These are phyloP conservation scores for Eutolmus rufibarbis DNA, from an alignment of 2,888 invertebrate species.

Conservation along the genomic window DNA sequence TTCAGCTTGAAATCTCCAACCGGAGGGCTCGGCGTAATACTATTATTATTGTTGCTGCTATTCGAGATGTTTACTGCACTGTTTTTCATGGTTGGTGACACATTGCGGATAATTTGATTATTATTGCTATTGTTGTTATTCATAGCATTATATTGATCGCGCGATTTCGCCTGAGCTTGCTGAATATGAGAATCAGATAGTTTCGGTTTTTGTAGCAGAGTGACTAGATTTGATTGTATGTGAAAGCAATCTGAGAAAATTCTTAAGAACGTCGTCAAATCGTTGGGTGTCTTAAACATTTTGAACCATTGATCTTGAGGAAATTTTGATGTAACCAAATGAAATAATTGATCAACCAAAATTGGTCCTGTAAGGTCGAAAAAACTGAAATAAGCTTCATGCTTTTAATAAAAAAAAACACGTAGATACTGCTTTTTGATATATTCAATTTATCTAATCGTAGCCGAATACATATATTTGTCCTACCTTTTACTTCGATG, in stretches of 20 bases:
- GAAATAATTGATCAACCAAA: conserved; percentile 86
- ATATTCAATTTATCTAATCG: not conserved
- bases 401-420: not conserved
- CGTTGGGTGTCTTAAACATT: conserved; percentile 89
- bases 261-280: conserved; percentile 88
- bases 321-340: conserved; percentile 78
- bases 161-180: conserved; percentile 60
- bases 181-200: conserved; percentile 66
- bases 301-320: conserved; percentile 81
- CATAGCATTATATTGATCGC: conserved; percentile 60
- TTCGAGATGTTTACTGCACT: conserved; percentile 33
- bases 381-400: not conserved
- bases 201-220: conserved; percentile 79
- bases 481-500: conserved; percentile 73
- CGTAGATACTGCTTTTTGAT: not conserved
- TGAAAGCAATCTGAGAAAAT: conserved; percentile 94
- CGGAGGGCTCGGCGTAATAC: conserved; percentile 41
- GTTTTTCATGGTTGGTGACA: conserved; percentile 50
- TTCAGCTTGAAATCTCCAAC: conserved; percentile 60
- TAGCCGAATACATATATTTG: not conserved
- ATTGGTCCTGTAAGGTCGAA: conserved; percentile 68
- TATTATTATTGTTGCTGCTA: conserved; percentile 32
- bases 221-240: conserved; percentile 91
- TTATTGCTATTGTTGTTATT: conserved; percentile 52
- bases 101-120: conserved; percentile 43